A percentile compares a stretch with the other conserved stretches of the same genome.
Conservation (phyloP, 1,140 invertebrate genomes). For the Sinonovacula constricta region DNA sequence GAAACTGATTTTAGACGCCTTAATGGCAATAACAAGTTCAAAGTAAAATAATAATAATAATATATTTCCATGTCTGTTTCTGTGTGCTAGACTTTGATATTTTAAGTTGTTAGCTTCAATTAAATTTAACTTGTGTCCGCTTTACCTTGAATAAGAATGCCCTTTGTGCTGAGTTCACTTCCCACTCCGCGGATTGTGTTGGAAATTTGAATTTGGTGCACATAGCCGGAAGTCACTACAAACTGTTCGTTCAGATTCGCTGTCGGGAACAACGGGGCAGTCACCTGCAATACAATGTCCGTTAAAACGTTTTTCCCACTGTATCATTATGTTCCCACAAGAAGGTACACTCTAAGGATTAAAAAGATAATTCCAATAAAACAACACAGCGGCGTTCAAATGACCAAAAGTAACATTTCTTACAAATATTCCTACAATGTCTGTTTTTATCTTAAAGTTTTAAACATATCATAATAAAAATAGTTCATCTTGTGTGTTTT, state of each 20-base stretch:
- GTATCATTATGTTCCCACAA: not conserved
- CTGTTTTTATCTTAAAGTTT: not conserved
- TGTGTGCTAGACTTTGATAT: too few species aligned
- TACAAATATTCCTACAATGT: not conserved
- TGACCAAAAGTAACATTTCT: not conserved
- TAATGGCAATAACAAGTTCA: too few species aligned
- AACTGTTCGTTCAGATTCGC: not conserved
- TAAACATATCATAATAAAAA: not conserved
- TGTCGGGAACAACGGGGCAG: not conserved
- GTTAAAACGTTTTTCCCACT: not conserved
- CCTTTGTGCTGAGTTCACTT: conserved; percentile 15
- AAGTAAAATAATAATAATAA: too few species aligned
- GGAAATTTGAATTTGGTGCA: conserved; percentile 3
- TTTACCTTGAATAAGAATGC: conserved; percentile 3
- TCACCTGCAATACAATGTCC: not conserved
- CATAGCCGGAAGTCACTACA: not conserved
- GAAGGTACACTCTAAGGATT: not conserved
- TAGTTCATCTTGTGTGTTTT: too few species aligned
- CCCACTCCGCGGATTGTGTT: conserved; percentile 9
- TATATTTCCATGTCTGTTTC: too few species aligned
- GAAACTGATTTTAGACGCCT: too few species aligned
- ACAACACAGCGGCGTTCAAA: not conserved
- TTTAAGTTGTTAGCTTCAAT: too few species aligned
- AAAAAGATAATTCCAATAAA: not conserved
- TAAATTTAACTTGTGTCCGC: too few species aligned